phyloP scores from a whole-genome alignment of 2,113 vertebrate genomes.

The Grus americana region DNA sequence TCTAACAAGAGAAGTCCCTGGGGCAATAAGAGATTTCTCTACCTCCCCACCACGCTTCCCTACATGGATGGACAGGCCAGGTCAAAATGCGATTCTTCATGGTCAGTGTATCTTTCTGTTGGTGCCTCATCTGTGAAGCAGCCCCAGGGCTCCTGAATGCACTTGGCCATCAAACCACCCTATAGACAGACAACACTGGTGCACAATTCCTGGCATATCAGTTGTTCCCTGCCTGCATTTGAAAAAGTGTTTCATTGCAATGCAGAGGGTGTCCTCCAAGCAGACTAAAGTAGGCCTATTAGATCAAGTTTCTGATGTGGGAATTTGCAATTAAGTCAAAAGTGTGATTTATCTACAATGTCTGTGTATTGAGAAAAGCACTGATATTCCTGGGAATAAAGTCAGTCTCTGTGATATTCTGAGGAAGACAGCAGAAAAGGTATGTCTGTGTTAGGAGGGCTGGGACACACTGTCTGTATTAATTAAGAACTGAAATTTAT shows the following conservation, averaged over 20 bases:
- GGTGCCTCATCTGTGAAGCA: background rate
- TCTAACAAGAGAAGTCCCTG: background rate
- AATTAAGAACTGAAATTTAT: slow-evolving; percentile 4
- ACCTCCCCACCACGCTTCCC: background rate
- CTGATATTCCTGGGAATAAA: slow-evolving; percentile 2
- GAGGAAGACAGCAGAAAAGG: background rate
- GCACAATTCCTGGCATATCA: background rate
- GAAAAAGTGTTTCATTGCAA: background rate
- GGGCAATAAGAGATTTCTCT: background rate
- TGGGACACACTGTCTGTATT: background rate
- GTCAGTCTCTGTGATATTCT: background rate
- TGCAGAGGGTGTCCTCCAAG: background rate
- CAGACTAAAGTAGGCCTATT: background rate
- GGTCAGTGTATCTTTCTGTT: background rate
- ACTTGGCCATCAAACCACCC: accelerated
- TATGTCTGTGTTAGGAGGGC: background rate
- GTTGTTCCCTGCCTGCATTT: background rate
- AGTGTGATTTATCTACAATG: background rate
- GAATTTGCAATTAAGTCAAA: slow-evolving; percentile 18
- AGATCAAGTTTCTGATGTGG: background rate
- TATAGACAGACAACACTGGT: accelerated
- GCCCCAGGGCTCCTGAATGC: background rate
- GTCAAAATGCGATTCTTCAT: background rate
- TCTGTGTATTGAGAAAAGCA: background rate
- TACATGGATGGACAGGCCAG: background rate